Evolutionary conservation across 2,113 vertebrate species (phyloP), one percentile per base, ranked within the genome.

Genomic region (Nothobranchius kuhntae): DNA sequence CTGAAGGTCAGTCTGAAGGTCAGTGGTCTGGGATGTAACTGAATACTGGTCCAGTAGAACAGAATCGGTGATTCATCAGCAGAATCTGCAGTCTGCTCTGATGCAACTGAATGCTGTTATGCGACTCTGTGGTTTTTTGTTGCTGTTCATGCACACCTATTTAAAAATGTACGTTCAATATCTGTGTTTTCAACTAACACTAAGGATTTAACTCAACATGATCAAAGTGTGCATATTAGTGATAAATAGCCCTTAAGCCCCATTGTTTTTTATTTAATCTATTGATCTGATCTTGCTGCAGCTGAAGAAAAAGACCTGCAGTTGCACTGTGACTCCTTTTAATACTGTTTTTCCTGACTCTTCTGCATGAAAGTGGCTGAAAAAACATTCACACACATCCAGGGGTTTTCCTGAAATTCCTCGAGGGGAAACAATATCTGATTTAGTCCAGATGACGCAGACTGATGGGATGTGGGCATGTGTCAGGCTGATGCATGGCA

Each of bases 11-110:
- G 35, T 70, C 64, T 55, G 52, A 86, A 90, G 84, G 87, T 86
- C 83, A 80, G 78, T 11, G 75, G 55, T 57, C 56, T 70, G 68
- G 76, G 73, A 76, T 58, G 87, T 89, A 89, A 88, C 70, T 58
- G 47, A 71, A 89, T 65, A 76, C 62, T 13, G 42, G 61, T 77
- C 77, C 59, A 63, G 36, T 63, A 52, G 67, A 86, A 68, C 35
- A 69, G 63, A 79, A 75, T 79, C 45, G 26, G 73, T 17, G 61
- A 63, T 58, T 53, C 53, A 77, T 87, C 84, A 89, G 84, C 84
- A 80, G 36, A 40, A 77, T 80, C 64, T 60, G 15, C 48, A 7
- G 9, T 1, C 38, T 40, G 38, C 38, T 40, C 38, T 7, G 38
- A 40, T 7, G 38, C 38, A 40, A 4, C 38, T 40, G 9, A 40